phyloP scores from a whole-genome alignment of 2,113 vertebrate species.

The Myiozetetes cayanensis region DNA sequence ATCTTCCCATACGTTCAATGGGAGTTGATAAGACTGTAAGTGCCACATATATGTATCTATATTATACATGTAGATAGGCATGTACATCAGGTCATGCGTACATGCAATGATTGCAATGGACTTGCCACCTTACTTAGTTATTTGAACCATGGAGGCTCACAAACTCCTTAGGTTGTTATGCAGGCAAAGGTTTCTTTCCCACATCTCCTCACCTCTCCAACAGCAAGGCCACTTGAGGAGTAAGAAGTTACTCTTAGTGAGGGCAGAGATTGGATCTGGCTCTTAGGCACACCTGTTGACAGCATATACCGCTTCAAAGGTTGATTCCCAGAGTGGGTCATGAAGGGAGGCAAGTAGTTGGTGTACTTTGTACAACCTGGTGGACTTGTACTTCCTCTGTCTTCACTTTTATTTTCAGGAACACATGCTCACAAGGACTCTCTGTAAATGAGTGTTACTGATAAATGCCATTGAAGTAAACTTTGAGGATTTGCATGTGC shows the following conservation, averaged over 20 bases:
- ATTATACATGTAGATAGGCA: not conserved
- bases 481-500: not conserved
- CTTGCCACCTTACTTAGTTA: not conserved
- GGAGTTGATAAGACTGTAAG: not conserved
- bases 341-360: rapidly evolving
- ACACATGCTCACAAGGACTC: not conserved
- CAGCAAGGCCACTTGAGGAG: rapidly evolving
- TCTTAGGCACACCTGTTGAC: not conserved
- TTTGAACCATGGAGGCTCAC: not conserved
- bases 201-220: not conserved
- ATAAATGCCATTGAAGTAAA: not conserved
- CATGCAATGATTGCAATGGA: not conserved
- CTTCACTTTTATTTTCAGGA: not conserved
- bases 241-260: not conserved
- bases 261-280: not conserved
- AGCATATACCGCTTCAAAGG: not conserved
- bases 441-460: not conserved
- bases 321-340: not conserved
- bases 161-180: not conserved
- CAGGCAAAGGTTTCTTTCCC: not conserved
- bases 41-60: not conserved
- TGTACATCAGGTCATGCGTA: not conserved
- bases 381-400: not conserved
- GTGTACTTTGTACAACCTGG: not conserved
- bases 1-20: not conserved